Conservation (phyloP, 2,888 invertebrate genomes). For the Lithophane leautieri region DNA sequence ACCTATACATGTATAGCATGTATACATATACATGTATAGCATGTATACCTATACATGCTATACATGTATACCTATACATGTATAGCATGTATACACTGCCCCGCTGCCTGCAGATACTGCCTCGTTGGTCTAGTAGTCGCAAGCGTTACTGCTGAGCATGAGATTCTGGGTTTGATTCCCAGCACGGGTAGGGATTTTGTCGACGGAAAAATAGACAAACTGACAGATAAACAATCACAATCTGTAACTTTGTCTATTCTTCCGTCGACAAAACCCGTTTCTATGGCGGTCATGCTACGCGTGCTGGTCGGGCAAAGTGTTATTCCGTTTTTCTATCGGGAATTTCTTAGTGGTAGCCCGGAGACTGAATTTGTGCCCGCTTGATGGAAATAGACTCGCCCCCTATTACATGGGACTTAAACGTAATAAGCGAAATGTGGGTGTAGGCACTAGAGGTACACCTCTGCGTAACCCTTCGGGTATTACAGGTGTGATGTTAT, state of each 20-base stretch:
- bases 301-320: not conserved
- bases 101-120: not conserved
- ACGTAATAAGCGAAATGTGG: not conserved
- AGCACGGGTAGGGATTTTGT: too few species aligned
- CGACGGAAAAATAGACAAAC: too few species aligned
- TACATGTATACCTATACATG: too few species aligned
- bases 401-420: not conserved
- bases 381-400: not conserved
- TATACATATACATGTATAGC: too few species aligned
- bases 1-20: too few species aligned
- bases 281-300: too few species aligned
- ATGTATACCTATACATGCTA: too few species aligned
- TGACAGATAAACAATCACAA: too few species aligned
- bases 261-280: too few species aligned
- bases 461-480: too few species aligned
- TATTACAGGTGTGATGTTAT: too few species aligned
- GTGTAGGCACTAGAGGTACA: not conserved
- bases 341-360: not conserved
- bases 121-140: not conserved
- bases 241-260: too few species aligned
- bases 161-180: not conserved
- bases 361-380: not conserved
- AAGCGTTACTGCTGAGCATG: not conserved
- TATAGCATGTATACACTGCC: not conserved
- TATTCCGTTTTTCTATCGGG: not conserved